These are phyloP conservation scores for Neoscelio sp. DNA, from an alignment of 2,888 invertebrate species.

Conservation along the genomic window DNA sequence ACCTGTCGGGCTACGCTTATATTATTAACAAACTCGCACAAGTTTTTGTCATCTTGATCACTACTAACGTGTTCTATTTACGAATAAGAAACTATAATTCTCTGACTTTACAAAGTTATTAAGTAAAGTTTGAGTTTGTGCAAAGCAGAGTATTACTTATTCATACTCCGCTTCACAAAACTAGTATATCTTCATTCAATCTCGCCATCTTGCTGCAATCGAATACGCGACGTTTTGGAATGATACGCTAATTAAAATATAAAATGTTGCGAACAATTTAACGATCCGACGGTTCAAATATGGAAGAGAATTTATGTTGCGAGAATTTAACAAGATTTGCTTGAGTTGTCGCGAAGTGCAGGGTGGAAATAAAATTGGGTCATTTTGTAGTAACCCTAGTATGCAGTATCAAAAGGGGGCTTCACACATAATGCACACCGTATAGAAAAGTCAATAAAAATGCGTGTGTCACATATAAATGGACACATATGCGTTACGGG, in stretches of 20 bases:
- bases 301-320: not conserved
- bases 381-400: conserved; percentile 36
- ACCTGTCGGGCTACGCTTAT: conserved; percentile 33
- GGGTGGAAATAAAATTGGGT: conserved; percentile 33
- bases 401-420: conserved; percentile 20
- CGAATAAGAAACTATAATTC: conserved; percentile 58
- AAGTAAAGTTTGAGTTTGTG: conserved; percentile 54
- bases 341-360: conserved; percentile 14
- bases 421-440: conserved; percentile 23
- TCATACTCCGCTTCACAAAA: conserved; percentile 45
- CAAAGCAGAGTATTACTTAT: conserved; percentile 46
- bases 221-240: conserved; percentile 6
- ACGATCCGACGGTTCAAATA: not conserved
- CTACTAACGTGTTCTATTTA: conserved; percentile 53
- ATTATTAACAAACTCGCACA: conserved; percentile 50
- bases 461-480: conserved; percentile 43
- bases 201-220: conserved; percentile 26
- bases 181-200: conserved; percentile 39
- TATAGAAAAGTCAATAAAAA: conserved; percentile 34
- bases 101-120: conserved; percentile 55
- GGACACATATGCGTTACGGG: conserved; percentile 35
- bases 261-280: conserved; percentile 16
- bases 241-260: conserved; percentile 20
- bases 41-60: conserved; percentile 57
- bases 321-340: not conserved